Conservation (phyloP, 2,113 vertebrate species). For the Archocentrus centrarchus region DNA sequence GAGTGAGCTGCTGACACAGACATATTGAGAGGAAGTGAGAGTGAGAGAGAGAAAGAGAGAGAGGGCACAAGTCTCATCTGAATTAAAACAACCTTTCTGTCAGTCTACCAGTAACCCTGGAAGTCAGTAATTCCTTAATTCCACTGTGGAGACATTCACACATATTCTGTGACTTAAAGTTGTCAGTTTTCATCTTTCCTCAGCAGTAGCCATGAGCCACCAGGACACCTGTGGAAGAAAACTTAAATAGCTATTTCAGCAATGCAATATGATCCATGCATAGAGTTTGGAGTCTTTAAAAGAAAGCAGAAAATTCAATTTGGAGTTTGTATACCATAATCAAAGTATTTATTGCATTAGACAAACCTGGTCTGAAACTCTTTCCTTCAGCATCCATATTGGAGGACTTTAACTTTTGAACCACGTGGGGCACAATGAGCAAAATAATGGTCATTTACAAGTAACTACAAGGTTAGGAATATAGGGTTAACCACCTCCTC, state of each 20-base stretch:
- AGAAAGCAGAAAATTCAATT: not conserved
- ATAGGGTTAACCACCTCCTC: not conserved
- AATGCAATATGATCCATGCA: not conserved
- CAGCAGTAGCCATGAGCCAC: not conserved
- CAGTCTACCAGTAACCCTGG: conserved; percentile 61
- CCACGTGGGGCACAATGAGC: not conserved
- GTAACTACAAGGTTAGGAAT: not conserved
- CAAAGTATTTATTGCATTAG: not conserved
- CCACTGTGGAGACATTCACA: conserved; percentile 43
- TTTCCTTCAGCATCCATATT: not conserved
- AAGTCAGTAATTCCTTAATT: conserved; percentile 64
- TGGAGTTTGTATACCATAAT: too few relatives aligned
- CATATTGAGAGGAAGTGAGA: conserved; percentile 22
- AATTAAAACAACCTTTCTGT: conserved; percentile 64
- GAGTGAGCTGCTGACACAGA: conserved; percentile 73
- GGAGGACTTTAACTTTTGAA: not conserved
- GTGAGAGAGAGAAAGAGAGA: conserved; percentile 8
- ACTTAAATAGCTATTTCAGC: not conserved
- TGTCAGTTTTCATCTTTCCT: conserved; percentile 24
- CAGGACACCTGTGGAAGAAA: conserved; percentile 53
- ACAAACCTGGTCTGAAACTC: not conserved
- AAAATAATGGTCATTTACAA: not conserved
- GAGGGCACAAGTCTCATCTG: conserved; percentile 46
- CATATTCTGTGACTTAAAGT: conserved; percentile 39
- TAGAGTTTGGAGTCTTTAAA: not conserved